Conservation (phyloP, 1,140 invertebrate genomes). For the Drosophila nebulosa region DNA sequence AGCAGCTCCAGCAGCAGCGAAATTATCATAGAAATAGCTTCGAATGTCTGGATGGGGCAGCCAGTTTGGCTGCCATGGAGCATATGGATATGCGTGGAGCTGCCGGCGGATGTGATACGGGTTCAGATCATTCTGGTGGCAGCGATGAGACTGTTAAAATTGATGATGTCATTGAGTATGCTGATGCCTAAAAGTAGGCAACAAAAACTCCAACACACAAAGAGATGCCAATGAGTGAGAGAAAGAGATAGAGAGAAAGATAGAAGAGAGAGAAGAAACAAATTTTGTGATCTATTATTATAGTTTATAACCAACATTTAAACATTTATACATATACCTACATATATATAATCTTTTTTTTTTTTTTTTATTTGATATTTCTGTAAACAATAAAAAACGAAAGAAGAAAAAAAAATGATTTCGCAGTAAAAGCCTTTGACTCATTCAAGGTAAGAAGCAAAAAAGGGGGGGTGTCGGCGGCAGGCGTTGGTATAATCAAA, state of each 20-base stretch:
- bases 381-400: constrained; percentile 1
- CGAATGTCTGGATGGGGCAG: constrained; percentile 50
- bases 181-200: constrained; percentile 63
- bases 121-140: constrained; percentile 80
- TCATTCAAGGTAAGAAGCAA: background rate
- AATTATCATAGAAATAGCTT: constrained; percentile 47
- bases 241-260: background rate
- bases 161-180: constrained; percentile 77
- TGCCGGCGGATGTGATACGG: constrained; percentile 43
- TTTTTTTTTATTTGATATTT: background rate
- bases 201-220: background rate
- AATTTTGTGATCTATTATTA: background rate
- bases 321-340: background rate
- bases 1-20: constrained; percentile 9
- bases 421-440: background rate
- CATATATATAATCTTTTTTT: background rate
- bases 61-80: constrained; percentile 64
- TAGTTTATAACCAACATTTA: background rate
- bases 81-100: constrained; percentile 69
- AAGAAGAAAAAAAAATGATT: background rate
- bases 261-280: background rate
- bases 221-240: background rate
- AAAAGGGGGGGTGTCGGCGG: background rate
- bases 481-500: background rate
- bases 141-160: constrained; percentile 80